These are phyloP conservation scores for Lithophane leautieri DNA, from an alignment of 2,888 invertebrate species.

Conservation along the genomic window DNA sequence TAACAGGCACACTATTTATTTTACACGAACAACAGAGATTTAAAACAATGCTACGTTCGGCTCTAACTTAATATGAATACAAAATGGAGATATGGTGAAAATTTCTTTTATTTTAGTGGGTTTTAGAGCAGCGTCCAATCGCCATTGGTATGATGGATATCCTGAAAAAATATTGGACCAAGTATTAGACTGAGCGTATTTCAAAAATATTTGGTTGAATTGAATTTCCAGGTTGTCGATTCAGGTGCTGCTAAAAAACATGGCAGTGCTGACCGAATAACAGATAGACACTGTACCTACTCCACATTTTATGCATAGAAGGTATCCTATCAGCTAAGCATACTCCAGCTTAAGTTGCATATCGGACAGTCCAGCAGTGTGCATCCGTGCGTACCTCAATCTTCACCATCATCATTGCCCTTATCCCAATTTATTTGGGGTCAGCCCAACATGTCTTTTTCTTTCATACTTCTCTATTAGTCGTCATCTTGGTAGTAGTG, in stretches of 20 bases:
- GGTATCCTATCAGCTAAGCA: too few species aligned
- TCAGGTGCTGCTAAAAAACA: neutral
- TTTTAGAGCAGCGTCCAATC: neutral
- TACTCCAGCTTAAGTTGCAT: neutral
- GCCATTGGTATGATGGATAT: neutral
- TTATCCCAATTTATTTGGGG: too few species aligned
- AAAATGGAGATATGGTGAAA: conserved; percentile 14
- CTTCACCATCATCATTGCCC: too few species aligned
- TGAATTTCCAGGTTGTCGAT: neutral
- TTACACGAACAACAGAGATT: neutral
- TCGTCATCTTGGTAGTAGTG: too few species aligned
- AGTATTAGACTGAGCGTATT: neutral
- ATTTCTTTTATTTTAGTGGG: neutral
- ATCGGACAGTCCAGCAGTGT: neutral
- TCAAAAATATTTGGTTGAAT: neutral
- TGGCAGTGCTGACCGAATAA: neutral
- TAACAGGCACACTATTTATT: conserved; percentile 2
- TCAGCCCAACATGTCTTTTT: too few species aligned
- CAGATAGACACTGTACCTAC: neutral
- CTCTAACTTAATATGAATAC: conserved; percentile 5
- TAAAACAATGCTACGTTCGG: neutral
- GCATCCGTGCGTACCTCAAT: neutral
- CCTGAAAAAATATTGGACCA: neutral
- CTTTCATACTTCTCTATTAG: too few species aligned
- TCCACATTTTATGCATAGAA: too few species aligned